A percentile compares a stretch with the other conserved stretches of the same genome.
Evolutionary conservation across 2,888 invertebrate genomes (phyloP).

Genomic region (Nomada ferruginata): DNA sequence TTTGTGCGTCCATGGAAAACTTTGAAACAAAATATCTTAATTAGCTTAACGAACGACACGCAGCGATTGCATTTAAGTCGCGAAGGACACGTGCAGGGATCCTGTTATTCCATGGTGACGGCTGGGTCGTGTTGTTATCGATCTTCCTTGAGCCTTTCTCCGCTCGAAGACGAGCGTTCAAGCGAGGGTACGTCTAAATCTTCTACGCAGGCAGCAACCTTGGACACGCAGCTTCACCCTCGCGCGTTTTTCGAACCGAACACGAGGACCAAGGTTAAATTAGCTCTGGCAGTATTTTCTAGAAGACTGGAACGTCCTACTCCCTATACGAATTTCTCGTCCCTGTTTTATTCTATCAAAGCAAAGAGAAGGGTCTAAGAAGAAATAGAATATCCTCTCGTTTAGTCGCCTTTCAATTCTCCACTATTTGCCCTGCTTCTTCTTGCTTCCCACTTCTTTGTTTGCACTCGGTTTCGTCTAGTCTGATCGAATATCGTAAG

Average conservation of each 20-base stretch:
- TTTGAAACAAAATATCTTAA: slow-evolving; percentile 39
- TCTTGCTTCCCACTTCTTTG: background rate
- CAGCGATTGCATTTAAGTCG: background rate
- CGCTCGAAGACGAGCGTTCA: background rate
- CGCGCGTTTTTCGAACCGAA: slow-evolving; percentile 12
- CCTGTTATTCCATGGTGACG: background rate
- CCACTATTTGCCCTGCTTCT: background rate
- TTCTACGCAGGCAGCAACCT: slow-evolving; percentile 20
- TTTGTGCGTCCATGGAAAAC: background rate
- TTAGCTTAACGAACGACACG: slow-evolving; percentile 40
- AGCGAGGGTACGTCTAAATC: slow-evolving; percentile 16
- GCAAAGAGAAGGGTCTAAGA: background rate
- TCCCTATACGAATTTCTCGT: background rate
- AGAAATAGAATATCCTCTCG: background rate
- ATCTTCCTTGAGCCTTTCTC: background rate
- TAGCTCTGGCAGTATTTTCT: slow-evolving; percentile 12
- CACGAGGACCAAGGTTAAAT: slow-evolving; percentile 27
- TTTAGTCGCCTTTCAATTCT: background rate
- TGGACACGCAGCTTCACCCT: slow-evolving; percentile 1
- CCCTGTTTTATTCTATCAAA: background rate
- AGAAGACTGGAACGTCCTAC: background rate
- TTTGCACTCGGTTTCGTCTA: no score
- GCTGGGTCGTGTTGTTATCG: slow-evolving; percentile 6
- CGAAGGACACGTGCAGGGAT: slow-evolving; percentile 10
- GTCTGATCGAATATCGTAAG: background rate